phyloP scores from a whole-genome alignment of 1,140 invertebrate species.

The Portunus trituberculatus region DNA sequence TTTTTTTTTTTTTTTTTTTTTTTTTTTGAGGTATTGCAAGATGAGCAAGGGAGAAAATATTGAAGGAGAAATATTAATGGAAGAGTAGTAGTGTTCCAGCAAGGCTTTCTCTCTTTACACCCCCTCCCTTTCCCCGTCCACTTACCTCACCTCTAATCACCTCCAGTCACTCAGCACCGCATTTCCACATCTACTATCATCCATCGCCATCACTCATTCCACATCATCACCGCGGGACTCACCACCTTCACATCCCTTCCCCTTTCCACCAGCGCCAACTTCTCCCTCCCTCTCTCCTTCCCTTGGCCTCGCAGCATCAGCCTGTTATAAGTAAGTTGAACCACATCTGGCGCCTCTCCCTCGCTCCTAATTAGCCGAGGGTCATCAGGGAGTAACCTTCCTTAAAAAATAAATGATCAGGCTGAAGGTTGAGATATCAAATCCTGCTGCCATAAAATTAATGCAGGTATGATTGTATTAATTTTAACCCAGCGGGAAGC shows the following conservation, averaged over 20 bases:
- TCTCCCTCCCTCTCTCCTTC: too few species aligned
- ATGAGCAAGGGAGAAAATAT: too few species aligned
- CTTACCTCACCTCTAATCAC: background rate
- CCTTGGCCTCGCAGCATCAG: too few species aligned
- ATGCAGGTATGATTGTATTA: constrained; percentile 1
- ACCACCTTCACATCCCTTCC: background rate
- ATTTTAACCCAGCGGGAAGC: background rate
- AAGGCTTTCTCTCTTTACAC: background rate
- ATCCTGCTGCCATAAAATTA: background rate
- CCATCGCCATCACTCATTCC: background rate
- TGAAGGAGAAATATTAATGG: too few species aligned
- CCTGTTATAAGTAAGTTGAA: too few species aligned
- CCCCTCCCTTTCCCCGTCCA: background rate
- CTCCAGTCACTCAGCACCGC: too few species aligned
- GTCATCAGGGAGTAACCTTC: too few species aligned
- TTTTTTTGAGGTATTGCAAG: too few species aligned
- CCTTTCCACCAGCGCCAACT: too few species aligned
- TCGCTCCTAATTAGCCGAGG: too few species aligned
- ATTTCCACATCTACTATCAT: background rate
- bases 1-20: too few species aligned
- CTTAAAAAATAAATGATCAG: background rate
- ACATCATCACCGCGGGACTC: background rate
- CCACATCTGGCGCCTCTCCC: too few species aligned
- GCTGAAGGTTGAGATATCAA: background rate
- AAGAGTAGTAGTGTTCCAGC: background rate